phyloP scores from a whole-genome alignment of 2,113 vertebrate species.

The Pavo muticus region DNA sequence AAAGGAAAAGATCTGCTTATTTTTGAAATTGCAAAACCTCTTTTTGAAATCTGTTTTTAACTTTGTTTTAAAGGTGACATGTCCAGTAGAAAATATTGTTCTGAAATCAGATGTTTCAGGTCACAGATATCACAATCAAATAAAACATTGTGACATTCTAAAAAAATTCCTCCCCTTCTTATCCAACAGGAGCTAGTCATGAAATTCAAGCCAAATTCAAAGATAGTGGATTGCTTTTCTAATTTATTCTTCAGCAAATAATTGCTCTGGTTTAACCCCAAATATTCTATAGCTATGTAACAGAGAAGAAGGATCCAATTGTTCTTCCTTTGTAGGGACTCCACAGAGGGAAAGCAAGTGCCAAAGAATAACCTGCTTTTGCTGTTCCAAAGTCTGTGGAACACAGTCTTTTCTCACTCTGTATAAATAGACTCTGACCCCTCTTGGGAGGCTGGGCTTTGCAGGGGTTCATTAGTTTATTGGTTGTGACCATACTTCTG shows the following conservation, averaged over 20 bases:
- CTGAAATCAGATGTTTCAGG: background rate
- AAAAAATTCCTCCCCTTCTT: background rate
- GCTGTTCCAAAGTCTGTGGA: background rate
- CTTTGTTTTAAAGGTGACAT: background rate
- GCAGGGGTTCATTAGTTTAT: slow-evolving; percentile 12
- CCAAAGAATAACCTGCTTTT: background rate
- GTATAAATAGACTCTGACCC: background rate
- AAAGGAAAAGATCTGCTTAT: background rate
- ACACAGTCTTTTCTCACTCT: background rate
- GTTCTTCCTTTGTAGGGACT: background rate
- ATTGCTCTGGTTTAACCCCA: background rate
- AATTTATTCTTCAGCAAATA: background rate
- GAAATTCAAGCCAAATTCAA: background rate
- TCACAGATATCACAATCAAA: background rate
- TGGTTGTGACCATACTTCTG: slow-evolving; percentile 1
- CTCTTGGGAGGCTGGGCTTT: background rate
- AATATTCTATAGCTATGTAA: background rate
- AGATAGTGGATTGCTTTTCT: background rate
- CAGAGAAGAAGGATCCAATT: background rate
- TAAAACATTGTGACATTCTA: background rate
- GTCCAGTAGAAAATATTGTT: slow-evolving; percentile 3
- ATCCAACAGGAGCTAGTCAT: background rate
- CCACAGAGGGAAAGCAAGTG: background rate
- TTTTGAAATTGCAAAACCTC: background rate
- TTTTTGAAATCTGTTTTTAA: background rate